Conservation (phyloP, 2,888 invertebrate species). For the Platypus cylindrus region DNA sequence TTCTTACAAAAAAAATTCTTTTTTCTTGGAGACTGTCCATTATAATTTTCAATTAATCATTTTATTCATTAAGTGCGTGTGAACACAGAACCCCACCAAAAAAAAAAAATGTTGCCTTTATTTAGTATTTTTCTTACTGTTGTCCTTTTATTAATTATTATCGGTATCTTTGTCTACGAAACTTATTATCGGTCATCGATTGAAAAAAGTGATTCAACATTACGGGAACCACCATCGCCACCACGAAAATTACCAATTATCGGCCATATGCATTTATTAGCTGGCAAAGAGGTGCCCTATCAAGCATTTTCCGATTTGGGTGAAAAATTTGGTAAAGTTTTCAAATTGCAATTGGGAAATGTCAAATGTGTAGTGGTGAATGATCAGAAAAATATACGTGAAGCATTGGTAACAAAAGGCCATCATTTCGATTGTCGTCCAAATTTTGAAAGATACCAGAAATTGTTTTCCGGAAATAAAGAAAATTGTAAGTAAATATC, state of each 20-base stretch:
- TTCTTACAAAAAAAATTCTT: too few species aligned
- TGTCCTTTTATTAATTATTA: constrained; percentile 5
- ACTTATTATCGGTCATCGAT: background rate
- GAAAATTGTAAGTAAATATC: constrained; percentile 49
- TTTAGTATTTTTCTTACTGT: constrained; percentile 6
- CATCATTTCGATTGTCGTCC: constrained; percentile 52
- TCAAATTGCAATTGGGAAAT: constrained; percentile 42
- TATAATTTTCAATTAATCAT: constrained; percentile 5
- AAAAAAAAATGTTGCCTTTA: constrained; percentile 7
- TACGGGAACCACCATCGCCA: constrained; percentile 38
- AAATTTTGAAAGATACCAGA: constrained; percentile 47
- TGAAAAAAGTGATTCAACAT: too few species aligned
- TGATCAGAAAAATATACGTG: constrained; percentile 44
- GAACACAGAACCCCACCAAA: too few species aligned
- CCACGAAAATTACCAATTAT: constrained; percentile 43
- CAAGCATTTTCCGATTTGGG: constrained; percentile 43
- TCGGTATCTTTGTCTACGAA: background rate
- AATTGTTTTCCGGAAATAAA: constrained; percentile 50
- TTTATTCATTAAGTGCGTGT: constrained; percentile 2
- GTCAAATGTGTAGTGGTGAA: constrained; percentile 45
- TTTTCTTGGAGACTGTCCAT: too few species aligned
- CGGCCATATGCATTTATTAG: constrained; percentile 43
- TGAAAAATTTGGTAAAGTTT: constrained; percentile 40
- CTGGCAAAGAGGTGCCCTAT: constrained; percentile 46
- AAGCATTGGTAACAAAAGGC: constrained; percentile 44